phyloP scores from a whole-genome alignment of 2,113 vertebrate genomes.

The Scophthalmus maximus region DNA sequence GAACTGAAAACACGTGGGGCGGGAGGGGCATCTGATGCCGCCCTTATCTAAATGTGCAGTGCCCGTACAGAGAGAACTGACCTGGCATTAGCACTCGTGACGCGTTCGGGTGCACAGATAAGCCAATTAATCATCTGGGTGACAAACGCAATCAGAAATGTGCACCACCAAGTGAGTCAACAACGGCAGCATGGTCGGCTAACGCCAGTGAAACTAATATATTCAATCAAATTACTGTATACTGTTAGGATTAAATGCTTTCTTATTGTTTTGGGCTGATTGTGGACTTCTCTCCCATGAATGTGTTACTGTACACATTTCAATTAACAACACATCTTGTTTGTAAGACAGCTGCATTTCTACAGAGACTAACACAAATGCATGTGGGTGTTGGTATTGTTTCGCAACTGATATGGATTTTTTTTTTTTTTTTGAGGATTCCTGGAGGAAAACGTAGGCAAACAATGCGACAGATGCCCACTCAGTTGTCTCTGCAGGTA shows the following conservation, averaged over 20 bases:
- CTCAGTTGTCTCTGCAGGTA: neutral
- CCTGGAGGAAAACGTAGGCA: neutral
- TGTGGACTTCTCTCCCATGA: neutral
- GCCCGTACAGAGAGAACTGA: neutral
- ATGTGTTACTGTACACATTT: no score
- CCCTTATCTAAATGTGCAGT: neutral
- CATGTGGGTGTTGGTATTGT: neutral
- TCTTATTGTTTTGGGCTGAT: no score
- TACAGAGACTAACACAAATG: neutral
- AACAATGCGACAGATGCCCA: neutral
- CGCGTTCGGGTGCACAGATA: constrained; percentile 36
- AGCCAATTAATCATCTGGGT: constrained; percentile 46
- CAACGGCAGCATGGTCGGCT: neutral
- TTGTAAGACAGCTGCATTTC: no score
- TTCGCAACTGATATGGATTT: neutral
- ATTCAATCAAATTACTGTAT: neutral
- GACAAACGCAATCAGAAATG: constrained; percentile 26
- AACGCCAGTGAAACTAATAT: neutral
- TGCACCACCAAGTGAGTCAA: constrained; percentile 36
- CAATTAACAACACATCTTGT: neutral
- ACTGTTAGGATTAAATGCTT: no score
- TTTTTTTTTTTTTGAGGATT: no score
- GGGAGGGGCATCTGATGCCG: neutral
- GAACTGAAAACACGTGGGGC: no score
- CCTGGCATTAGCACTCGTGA: constrained; percentile 46